phyloP scores from a whole-genome alignment of 2,113 vertebrate genomes.

The Glaucomys volans region DNA sequence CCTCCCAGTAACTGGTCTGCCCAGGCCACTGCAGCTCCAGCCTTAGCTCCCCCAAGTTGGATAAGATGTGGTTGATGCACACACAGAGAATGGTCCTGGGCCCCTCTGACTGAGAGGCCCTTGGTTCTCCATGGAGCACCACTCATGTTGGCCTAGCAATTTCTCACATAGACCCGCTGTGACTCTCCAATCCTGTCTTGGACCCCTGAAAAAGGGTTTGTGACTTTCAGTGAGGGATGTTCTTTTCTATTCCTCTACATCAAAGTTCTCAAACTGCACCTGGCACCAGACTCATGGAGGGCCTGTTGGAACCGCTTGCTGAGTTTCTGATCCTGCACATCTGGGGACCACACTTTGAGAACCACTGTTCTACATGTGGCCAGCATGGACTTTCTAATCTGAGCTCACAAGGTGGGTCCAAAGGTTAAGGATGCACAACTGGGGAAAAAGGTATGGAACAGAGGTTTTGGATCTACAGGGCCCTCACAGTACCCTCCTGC shows the following conservation, averaged over 20 bases:
- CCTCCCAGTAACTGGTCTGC: not conserved
- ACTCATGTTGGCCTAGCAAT: too few relatives aligned
- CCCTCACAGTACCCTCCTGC: not conserved
- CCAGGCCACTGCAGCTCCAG: not conserved
- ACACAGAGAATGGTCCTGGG: fast-evolving
- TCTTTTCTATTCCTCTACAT: not conserved
- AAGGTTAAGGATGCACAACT: not conserved
- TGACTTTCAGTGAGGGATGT: not conserved
- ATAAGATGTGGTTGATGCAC: too few relatives aligned
- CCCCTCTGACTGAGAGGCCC: not conserved
- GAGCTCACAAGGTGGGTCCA: not conserved
- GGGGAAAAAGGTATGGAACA: not conserved
- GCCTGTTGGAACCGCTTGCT: not conserved
- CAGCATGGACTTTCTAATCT: not conserved
- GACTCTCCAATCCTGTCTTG: not conserved
- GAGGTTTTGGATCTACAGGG: not conserved
- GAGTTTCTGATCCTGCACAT: not conserved
- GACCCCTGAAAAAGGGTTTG: not conserved
- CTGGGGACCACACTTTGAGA: not conserved
- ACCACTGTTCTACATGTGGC: not conserved
- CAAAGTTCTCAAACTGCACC: not conserved
- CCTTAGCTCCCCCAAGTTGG: too few relatives aligned
- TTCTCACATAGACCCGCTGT: not conserved
- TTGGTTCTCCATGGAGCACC: not conserved
- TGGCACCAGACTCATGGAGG: not conserved